These are phyloP conservation scores for Campopleginae sp. DNA, from an alignment of 2,888 invertebrate genomes.

Conservation along the genomic window DNA sequence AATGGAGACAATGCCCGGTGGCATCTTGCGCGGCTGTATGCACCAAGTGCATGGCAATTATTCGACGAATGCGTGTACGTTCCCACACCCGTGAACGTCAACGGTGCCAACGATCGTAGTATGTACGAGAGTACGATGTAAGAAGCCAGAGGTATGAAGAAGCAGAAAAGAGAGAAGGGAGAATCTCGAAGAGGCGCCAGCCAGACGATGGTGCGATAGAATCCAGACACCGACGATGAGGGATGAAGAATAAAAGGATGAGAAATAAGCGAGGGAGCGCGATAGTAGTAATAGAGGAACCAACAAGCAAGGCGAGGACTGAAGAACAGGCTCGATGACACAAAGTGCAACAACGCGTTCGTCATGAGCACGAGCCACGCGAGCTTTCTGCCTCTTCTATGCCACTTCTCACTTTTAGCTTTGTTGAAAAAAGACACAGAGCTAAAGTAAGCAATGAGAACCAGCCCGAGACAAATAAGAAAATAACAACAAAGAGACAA, in stretches of 20 bases:
- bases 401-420: slow-evolving; percentile 59
- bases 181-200: slow-evolving; percentile 62
- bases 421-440: slow-evolving; percentile 30
- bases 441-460: slow-evolving; percentile 9
- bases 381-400: slow-evolving; percentile 63
- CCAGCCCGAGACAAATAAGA: slow-evolving; percentile 3
- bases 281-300: slow-evolving; percentile 52
- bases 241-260: slow-evolving; percentile 61
- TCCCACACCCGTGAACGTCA: slow-evolving; percentile 70
- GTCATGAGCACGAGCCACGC: slow-evolving; percentile 73
- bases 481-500: neutral
- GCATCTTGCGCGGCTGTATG: slow-evolving; percentile 51
- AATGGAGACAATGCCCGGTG: slow-evolving; percentile 73
- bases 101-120: slow-evolving; percentile 48
- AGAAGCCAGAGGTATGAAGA: slow-evolving; percentile 23
- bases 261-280: slow-evolving; percentile 42
- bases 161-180: slow-evolving; percentile 17
- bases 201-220: slow-evolving; percentile 56
- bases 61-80: slow-evolving; percentile 77
- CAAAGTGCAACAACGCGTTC: slow-evolving; percentile 68
- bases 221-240: slow-evolving; percentile 58
- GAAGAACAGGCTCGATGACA: slow-evolving; percentile 69
- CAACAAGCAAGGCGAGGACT: slow-evolving; percentile 66
- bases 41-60: slow-evolving; percentile 73
- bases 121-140: slow-evolving; percentile 25